phyloP scores from a whole-genome alignment of 2,797 vertebrate genomes.

The Mus caroli region DNA sequence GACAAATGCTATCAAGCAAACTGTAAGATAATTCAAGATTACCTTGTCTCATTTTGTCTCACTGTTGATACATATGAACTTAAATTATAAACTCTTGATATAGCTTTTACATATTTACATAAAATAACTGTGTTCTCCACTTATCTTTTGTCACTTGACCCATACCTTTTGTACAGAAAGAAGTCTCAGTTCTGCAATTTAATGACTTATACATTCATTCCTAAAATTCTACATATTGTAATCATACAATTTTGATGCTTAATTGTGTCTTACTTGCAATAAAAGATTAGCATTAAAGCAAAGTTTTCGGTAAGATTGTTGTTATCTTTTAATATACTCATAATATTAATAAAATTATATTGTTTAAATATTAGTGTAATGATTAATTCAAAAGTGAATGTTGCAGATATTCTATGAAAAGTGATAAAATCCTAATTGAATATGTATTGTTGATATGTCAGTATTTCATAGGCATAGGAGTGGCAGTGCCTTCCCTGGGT shows the following conservation, averaged over 20 bases:
- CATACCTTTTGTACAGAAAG: conserved; percentile 14
- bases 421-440: neutral
- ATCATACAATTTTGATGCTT: neutral
- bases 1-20: neutral
- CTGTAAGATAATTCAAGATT: neutral
- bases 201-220: conserved; percentile 20
- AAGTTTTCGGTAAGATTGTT: neutral
- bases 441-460: neutral
- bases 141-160: neutral
- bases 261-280: neutral
- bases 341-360: neutral
- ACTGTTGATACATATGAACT: neutral
- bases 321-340: neutral
- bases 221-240: neutral
- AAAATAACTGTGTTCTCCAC: neutral
- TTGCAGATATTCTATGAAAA: neutral
- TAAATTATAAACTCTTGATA: conserved; percentile 2
- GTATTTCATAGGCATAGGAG: neutral
- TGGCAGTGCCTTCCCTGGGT: neutral
- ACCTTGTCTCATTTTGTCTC: neutral
- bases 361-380: neutral
- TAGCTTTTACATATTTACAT: neutral
- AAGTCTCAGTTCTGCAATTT: neutral
- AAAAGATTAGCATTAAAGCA: neutral
- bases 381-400: neutral